A percentile compares a stretch with the other conserved stretches of the same genome.
These are phyloP conservation scores for Cottoperca gobio DNA, from an alignment of 2,797 vertebrate genomes.

Conservation along the genomic window DNA sequence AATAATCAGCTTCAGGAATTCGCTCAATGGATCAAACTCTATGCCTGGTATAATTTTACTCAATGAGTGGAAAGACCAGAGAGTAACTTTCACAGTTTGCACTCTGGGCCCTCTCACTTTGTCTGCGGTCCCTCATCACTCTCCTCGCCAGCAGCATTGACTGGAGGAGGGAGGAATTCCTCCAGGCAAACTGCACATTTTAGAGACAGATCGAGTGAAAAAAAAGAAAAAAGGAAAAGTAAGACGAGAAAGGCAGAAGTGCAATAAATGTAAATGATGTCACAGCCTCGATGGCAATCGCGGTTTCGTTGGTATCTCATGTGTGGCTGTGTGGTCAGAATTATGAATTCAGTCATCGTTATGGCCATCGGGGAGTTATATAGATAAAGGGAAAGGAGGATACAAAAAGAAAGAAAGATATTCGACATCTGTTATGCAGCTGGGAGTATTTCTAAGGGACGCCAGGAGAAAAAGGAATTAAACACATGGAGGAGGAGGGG, in stretches of 20 bases:
- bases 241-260: constrained; percentile 10
- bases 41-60: constrained; percentile 45
- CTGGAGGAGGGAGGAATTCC: constrained; percentile 54
- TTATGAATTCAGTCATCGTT: constrained; percentile 42
- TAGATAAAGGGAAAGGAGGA: constrained; percentile 24
- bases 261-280: constrained; percentile 36
- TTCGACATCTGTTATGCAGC: constrained; percentile 81
- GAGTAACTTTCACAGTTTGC: constrained; percentile 60
- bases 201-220: constrained; percentile 27
- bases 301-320: constrained; percentile 10
- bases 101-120: constrained; percentile 46
- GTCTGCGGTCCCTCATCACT: constrained; percentile 48
- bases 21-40: constrained; percentile 49
- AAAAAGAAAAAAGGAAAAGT: constrained; percentile 6
- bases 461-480: constrained; percentile 69
- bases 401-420: constrained; percentile 29
- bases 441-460: constrained; percentile 69
- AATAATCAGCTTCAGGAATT: constrained; percentile 62
- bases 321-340: constrained; percentile 33
- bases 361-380: constrained; percentile 23
- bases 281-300: constrained; percentile 18
- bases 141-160: constrained; percentile 51
- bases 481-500: constrained; percentile 63
- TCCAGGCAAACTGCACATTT: constrained; percentile 43
- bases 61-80: constrained; percentile 36